Evolutionary conservation across 2,888 invertebrate genomes (phyloP), one percentile per base, ranked within the genome.

Genomic region (Penaeus monodon): DNA sequence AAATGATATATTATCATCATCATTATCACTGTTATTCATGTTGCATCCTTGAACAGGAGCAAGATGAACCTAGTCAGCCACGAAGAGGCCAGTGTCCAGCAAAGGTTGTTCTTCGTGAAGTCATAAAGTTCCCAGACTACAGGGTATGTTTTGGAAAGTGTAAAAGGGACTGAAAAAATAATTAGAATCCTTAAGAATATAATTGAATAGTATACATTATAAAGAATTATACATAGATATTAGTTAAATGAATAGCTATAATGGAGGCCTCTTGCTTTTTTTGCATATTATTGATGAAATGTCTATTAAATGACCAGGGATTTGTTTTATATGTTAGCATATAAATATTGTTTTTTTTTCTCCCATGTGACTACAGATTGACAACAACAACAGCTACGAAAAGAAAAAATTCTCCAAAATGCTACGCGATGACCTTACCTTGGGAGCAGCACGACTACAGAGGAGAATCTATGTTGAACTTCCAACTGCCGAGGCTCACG

Each of bases 101-200:
- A 27, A 86, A 65, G 64, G 76, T 86, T n/a, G 64, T 86, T 17
- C 78, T 86, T 24, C 82, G 83, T 44, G 86, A 86, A 79, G 82
- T 86, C n/a, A 70, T 86, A 33, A 86, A 86, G 78, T 83, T 86
- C 29, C 82, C 86, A 22, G 78, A 86, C 68, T 86, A 86, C 57
- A 86, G 78, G 57, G 86, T 86, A 83, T 27, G 68, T 29, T 27
- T 81, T 14, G 33, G 33, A 38, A 38, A 38, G 33, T 38, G 33
- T 38, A 38, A 38, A 38, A 38, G 33, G 33, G 33, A 38, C 2
- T 38, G 33, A 38, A 38, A 38, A 38, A 38, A 38, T 3, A 3
- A 38, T 38, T 38, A 38, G 33, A 38, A 38, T 38, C 33, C 4
- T 38, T 38, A 6, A 38, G 4, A 6, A 38, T 38, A 38, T 38